Evolutionary conservation across 2,113 vertebrate species (phyloP).

Genomic region (Axis porcinus): DNA sequence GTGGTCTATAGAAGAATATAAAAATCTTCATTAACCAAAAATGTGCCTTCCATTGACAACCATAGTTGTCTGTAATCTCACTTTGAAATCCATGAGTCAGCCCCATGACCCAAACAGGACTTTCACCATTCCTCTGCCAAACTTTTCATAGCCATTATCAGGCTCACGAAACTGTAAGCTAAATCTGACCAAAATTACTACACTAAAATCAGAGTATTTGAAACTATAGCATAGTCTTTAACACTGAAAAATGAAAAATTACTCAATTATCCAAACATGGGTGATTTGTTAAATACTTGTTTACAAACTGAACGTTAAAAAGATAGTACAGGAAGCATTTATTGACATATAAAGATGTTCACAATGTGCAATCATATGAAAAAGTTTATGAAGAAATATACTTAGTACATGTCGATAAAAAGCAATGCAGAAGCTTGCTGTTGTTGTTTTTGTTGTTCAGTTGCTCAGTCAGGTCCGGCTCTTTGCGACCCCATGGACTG

Average conservation of each 20-base stretch:
- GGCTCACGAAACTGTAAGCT: background rate
- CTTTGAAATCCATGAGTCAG: background rate
- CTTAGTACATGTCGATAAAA: background rate
- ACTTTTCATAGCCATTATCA: background rate
- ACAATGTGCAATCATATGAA: background rate
- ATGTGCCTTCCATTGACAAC: background rate
- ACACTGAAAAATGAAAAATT: background rate
- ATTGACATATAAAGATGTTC: background rate
- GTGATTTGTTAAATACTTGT: background rate
- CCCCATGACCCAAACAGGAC: background rate
- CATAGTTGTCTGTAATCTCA: background rate
- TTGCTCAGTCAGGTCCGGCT: accelerated
- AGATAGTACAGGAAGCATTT: background rate
- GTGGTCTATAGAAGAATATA: background rate
- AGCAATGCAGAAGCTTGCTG: background rate
- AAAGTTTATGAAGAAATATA: background rate
- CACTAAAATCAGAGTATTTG: background rate
- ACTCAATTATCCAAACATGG: background rate
- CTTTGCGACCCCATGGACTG: background rate
- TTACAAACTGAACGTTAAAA: background rate
- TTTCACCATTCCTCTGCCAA: background rate
- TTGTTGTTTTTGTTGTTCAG: accelerated
- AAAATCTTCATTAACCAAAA: background rate
- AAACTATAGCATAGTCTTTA: background rate
- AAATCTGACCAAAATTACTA: background rate